These are phyloP conservation scores for Rhinoderma darwinii DNA, from an alignment of 2,113 vertebrate genomes.

Conservation along the genomic window DNA sequence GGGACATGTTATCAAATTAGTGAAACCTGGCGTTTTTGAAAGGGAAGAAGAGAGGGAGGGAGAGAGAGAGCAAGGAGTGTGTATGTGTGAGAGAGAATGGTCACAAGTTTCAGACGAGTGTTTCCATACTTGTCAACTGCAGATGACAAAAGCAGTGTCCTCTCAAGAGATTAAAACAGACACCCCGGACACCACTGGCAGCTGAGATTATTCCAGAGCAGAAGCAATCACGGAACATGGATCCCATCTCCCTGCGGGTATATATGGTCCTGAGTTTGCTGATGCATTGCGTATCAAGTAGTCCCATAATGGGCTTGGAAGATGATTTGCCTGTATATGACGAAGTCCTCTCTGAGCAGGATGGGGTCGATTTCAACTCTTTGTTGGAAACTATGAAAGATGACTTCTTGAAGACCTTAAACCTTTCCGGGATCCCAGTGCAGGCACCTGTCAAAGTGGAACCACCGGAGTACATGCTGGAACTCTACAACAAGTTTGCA, in stretches of 20 bases:
- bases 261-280: constrained; percentile 68
- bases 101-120: constrained; percentile 73
- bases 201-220: constrained; percentile 62
- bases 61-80: constrained; percentile 71
- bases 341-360: constrained; percentile 85
- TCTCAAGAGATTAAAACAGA: constrained; percentile 72
- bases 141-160: constrained; percentile 75
- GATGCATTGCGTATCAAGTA: constrained; percentile 70
- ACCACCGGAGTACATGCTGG: constrained; percentile 96
- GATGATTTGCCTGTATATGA: constrained; percentile 84
- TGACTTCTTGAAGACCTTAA: constrained; percentile 88
- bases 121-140: constrained; percentile 81
- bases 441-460: constrained; percentile 80
- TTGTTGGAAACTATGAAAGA: constrained; percentile 88
- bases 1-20: constrained; percentile 79
- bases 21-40: constrained; percentile 77
- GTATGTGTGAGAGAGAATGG: constrained; percentile 66
- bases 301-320: constrained; percentile 85
- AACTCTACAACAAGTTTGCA: constrained; percentile 95
- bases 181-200: constrained; percentile 68
- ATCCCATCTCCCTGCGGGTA: constrained; percentile 62
- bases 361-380: constrained; percentile 82
- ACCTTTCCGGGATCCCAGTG: constrained; percentile 83
- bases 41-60: constrained; percentile 71
- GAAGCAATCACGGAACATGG: constrained; percentile 69